Base-by-base conservation (phyloP, 1,140 invertebrate species). In the Macrocentrus cingulum region DNA sequence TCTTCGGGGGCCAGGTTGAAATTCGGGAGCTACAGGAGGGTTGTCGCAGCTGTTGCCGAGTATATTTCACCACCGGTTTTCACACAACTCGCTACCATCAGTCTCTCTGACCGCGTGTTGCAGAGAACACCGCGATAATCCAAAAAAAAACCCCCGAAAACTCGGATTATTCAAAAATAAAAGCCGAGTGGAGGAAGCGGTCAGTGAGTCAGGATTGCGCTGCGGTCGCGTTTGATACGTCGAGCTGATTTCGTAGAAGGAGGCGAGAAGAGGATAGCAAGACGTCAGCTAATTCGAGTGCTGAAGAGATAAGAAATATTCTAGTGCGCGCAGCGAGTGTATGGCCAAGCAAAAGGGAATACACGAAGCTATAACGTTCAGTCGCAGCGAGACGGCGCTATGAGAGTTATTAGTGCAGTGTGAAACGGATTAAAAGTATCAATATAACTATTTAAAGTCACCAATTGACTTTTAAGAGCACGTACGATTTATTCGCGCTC, bases 281-380 rank as follows among this genome's bases (percentile, higher is more conserved):
- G 20, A 18, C 15, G 48, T 15, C 50, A 36, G 56, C 48, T 58
- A 58, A 58, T 58, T 58, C 37, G 48, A 58, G 56, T 58, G 56
- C 41, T 13, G 36, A 44, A 52, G 20, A 52, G 37, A 52, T 41
- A 52, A 52, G 50, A 25, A 25, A 41, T 8, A 11, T 15, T 49
- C 32, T 8, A n/a, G 8, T 39, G 13, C 36, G 44, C 13, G 32
- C 36, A 42, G 46, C 45, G 45, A 36, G 32, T 36, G 34, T 39
- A 57, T 55, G 18, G 23, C 44, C 15, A n/a, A n/a, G n/a, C n/a
- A n/a, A n/a, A 56, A 57, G 48, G 20, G 46, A 13, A 57, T 25
- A 39, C 36, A 53, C n/a, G n/a, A 6, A 9, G 22, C 11, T 29
- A 49, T 25, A 29, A 51, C 34, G 39, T 36, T 16, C n/a, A 42